Base-by-base conservation (phyloP, 2,113 vertebrate species). In the Hepsetus odoe region DNA sequence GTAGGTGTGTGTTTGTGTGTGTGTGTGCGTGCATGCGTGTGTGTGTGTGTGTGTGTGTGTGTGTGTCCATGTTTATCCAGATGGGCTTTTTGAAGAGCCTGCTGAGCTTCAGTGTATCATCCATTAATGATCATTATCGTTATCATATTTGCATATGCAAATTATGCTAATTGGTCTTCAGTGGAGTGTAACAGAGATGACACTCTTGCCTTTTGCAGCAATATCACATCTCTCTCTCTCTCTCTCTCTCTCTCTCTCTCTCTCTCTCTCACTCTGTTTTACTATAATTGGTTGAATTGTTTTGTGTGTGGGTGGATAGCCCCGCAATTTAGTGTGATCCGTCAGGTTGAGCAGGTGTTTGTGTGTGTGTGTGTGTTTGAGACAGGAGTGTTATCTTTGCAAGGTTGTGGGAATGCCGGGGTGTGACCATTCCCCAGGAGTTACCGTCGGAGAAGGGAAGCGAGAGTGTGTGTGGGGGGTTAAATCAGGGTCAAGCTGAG, bases 351-450 rank as follows among this genome's bases (percentile, higher is more conserved):
- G 55, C 35, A 66, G 46, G 67, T 72, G 66, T 67, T 59, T 49
- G 38, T 51, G 35, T 20, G 40, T 46, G 56, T 18, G 55, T 66
- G 62, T 20, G 58, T 61, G 71, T 53, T 68, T n/a, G n/a, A 82
- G 81, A 76, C 80, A 83, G 56, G 38, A 62, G 32, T 66, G 66
- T 76, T 83, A 80, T 83, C 77, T 80, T 42, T 61, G 66, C 14
- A 38, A 70, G 53, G 64, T 72, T 40, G 53, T 76, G 77, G 77
- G 81, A 80, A 83, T 44, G 14, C 11, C 14, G 33, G 30, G 32
- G 67, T 72, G 77, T 66, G 67, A 83, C 49, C 64, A 80, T 83
- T 72, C 77, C 61, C 44, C 61, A 13, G 51, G 46, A 75, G 65
- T 80, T 44, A 68, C 32, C 61, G 20, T n/a, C 38, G 16, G 59